Percentiles rank a stretch among this genome's conserved stretches.
These are phyloP conservation scores for Plutella xylostella DNA, from an alignment of 2,888 invertebrate species.

Conservation along the genomic window DNA sequence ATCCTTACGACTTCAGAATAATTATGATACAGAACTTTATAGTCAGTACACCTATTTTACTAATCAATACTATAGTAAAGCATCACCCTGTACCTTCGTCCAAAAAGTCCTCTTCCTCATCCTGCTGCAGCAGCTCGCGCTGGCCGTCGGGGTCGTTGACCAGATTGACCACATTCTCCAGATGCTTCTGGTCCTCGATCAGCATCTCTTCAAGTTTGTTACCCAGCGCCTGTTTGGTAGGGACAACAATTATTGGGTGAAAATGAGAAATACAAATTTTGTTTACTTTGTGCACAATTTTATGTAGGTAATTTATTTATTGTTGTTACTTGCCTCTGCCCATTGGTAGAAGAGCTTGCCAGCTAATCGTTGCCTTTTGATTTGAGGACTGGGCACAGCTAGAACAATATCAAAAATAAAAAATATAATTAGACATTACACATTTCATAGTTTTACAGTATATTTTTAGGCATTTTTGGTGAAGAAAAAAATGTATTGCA, in stretches of 20 bases:
- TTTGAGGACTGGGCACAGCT: conserved; percentile 55
- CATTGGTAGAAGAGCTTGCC: conserved; percentile 98
- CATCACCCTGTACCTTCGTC: conserved; percentile 98
- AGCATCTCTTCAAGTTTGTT: conserved; percentile 92
- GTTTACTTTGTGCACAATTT: too few species aligned
- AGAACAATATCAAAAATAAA: conserved; percentile 69
- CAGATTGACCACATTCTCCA: conserved; percentile 74
- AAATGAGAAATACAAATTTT: too few species aligned
- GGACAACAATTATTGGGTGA: neutral
- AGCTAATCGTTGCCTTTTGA: conserved; percentile 76
- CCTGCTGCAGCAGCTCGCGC: conserved; percentile 81
- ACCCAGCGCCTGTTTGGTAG: conserved; percentile 74
- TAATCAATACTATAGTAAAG: too few species aligned
- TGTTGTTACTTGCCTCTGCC: conserved; percentile 93
- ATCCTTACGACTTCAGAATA: too few species aligned
- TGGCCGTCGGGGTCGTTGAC: conserved; percentile 83
- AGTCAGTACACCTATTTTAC: too few species aligned
- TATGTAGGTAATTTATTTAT: too few species aligned
- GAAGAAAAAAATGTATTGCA: too few species aligned
- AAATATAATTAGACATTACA: too few species aligned
- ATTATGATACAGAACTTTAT: too few species aligned
- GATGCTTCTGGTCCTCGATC: conserved; percentile 80
- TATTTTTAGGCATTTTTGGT: too few species aligned
- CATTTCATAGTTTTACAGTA: too few species aligned
- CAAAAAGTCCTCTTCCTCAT: conserved; percentile 96